Percentiles rank a stretch among this genome's conserved stretches.
Evolutionary conservation across 2,113 vertebrate species (phyloP).

Genomic region (Harpagus bidentatus): DNA sequence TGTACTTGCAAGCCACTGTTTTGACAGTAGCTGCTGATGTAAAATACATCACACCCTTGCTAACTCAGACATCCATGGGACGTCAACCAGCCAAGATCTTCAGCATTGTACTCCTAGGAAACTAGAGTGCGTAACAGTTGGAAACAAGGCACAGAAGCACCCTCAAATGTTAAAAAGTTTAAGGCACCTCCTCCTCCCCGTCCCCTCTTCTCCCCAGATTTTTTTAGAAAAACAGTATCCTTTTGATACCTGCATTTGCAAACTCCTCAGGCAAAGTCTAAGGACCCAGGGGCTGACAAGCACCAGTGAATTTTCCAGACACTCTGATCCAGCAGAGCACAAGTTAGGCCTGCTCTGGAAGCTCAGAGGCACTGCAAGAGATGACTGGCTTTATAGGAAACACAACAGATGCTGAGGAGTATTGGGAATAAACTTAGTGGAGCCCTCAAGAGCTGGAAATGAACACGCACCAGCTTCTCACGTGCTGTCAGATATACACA

Average conservation of each 20-base stretch:
- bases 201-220: background rate
- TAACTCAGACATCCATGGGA: background rate
- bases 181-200: accelerated
- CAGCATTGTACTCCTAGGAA: background rate
- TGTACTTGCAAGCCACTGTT: background rate
- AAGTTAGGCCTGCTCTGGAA: background rate
- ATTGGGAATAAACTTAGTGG: background rate
- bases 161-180: background rate
- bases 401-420: background rate
- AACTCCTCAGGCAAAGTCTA: background rate
- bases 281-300: background rate
- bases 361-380: background rate
- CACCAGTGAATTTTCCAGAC: accelerated
- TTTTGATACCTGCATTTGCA: background rate
- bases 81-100: background rate
- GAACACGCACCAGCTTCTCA: background rate
- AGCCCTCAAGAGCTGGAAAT: background rate
- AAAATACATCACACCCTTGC: background rate
- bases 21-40: background rate
- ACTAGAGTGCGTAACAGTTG: background rate
- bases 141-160: background rate
- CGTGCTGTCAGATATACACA: accelerated
- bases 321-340: background rate
- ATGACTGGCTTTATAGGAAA: background rate
- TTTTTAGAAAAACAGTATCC: background rate